Conservation (phyloP, 2,113 vertebrate genomes). For the Cervus canadensis region DNA sequence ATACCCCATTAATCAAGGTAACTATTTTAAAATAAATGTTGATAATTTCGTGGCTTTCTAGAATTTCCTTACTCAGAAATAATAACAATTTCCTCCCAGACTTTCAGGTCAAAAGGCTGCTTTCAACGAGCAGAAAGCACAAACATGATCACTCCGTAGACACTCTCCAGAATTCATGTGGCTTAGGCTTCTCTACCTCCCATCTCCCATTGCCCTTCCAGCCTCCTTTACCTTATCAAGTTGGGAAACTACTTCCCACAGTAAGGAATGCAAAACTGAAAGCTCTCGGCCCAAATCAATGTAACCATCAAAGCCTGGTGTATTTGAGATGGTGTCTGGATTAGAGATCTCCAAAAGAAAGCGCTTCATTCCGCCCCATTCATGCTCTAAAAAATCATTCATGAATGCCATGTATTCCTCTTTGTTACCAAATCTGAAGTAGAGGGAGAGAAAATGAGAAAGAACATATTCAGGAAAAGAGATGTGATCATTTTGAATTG, state of each 20-base stretch:
- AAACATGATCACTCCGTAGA: neutral
- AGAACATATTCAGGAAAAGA: constrained; percentile 15
- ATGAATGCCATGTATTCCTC: constrained; percentile 99
- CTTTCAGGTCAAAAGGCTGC: neutral
- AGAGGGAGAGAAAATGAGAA: constrained; percentile 17
- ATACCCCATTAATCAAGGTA: neutral
- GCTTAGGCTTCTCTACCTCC: neutral
- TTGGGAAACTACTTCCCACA: constrained; percentile 96
- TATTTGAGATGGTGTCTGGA: constrained; percentile 91
- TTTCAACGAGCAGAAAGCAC: neutral
- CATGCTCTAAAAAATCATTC: constrained; percentile 97
- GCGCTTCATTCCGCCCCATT: constrained; percentile 97
- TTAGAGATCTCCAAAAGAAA: constrained; percentile 96
- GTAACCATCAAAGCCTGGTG: constrained; percentile 94
- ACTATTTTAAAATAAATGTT: constrained; percentile 22
- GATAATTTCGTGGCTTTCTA: constrained; percentile 7
- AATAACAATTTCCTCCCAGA: neutral
- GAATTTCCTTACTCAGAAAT: constrained; percentile 28
- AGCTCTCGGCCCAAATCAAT: constrained; percentile 96
- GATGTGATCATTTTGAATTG: constrained; percentile 4
- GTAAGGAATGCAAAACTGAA: constrained; percentile 91
- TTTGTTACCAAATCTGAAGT: constrained; percentile 93
- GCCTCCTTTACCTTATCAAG: constrained; percentile 92
- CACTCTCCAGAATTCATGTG: constrained; percentile 8
- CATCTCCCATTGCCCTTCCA: neutral